Percentiles rank a stretch among this genome's conserved stretches.
Conservation (phyloP, 1,140 invertebrate species). For the Meloidogyne hapla region DNA sequence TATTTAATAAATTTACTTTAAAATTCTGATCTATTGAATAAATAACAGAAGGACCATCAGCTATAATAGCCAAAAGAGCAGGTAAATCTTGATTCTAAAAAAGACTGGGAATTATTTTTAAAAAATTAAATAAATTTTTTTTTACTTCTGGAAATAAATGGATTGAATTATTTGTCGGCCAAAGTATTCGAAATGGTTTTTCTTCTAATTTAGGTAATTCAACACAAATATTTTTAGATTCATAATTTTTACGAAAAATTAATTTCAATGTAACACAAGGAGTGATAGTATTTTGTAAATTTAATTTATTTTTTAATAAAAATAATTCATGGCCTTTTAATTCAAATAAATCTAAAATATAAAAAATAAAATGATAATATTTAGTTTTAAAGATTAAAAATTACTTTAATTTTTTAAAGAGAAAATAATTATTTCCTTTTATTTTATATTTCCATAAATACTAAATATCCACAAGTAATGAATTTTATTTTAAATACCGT, state of each 20-base stretch:
- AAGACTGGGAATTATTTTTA: neutral
- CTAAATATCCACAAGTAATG: too few species aligned
- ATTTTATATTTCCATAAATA: too few species aligned
- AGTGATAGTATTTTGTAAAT: neutral
- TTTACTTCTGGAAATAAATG: neutral
- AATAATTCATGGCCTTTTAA: neutral
- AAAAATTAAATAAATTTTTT: neutral
- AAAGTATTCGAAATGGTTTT: neutral
- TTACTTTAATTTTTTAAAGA: too few species aligned
- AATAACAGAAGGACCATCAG: neutral
- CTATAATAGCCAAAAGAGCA: neutral
- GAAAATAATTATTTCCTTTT: too few species aligned
- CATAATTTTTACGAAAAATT: neutral
- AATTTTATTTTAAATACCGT: too few species aligned
- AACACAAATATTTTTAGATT: constrained; percentile 3
- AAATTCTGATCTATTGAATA: neutral
- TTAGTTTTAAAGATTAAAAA: neutral
- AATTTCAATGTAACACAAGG: neutral
- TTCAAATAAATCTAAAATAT: neutral
- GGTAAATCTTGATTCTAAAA: neutral
- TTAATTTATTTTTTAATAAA: neutral
- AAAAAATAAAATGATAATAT: neutral
- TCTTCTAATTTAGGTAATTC: neutral
- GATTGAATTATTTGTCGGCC: constrained; percentile 5
- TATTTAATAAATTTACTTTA: constrained; percentile 9